Evolutionary conservation across 1,140 invertebrate genomes (phyloP).

Genomic region (Oedothorax gibbosus): DNA sequence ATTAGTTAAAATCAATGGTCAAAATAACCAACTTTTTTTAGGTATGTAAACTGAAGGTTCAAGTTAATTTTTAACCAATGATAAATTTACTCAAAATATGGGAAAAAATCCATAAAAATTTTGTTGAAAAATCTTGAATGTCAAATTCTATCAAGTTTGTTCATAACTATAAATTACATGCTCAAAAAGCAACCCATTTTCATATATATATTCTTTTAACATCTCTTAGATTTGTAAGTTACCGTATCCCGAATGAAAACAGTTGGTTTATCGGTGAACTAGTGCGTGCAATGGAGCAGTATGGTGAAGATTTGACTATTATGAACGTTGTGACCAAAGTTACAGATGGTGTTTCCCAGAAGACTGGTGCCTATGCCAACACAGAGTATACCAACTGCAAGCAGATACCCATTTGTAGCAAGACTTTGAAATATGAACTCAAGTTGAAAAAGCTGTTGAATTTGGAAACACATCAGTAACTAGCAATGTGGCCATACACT

Average conservation of each 20-base stretch:
- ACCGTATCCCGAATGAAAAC: background rate
- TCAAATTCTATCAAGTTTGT: too few species aligned
- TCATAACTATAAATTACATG: too few species aligned
- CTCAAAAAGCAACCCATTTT: background rate
- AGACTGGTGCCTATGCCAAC: background rate
- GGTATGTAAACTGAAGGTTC: too few species aligned
- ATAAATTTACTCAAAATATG: too few species aligned
- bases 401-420: background rate
- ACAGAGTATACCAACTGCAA: background rate
- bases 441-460: background rate
- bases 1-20: too few species aligned
- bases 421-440: conserved; percentile 4
- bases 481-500: too few species aligned
- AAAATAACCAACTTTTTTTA: too few species aligned
- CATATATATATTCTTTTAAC: background rate
- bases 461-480: too few species aligned
- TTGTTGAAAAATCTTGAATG: too few species aligned
- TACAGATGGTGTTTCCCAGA: background rate
- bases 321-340: conserved; percentile 2
- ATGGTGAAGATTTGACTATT: background rate
- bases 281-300: background rate
- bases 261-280: conserved; percentile 4
- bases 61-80: too few species aligned
- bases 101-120: too few species aligned
- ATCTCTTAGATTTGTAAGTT: conserved; percentile 1